Conservation (phyloP, 2,113 vertebrate genomes). For the Xenopus borealis region DNA sequence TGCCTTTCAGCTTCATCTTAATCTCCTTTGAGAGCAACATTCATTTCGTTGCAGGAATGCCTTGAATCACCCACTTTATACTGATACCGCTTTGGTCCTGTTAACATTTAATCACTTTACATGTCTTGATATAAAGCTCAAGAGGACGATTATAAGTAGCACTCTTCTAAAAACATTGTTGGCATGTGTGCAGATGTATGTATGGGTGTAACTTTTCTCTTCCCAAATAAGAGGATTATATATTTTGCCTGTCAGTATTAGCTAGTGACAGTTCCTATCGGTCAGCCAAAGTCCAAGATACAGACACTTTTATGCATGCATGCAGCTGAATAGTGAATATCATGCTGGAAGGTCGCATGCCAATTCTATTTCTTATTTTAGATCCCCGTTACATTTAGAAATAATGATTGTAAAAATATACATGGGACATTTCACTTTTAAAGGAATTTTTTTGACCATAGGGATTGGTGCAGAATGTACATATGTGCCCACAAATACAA, state of each 20-base stretch:
- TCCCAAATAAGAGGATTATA: slow-evolving; percentile 48
- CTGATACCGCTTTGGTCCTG: not conserved
- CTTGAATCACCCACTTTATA: not conserved
- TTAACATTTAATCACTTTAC: slow-evolving; percentile 3
- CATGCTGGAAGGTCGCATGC: slow-evolving; percentile 2
- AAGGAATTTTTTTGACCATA: too few relatives aligned
- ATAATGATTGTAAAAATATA: too few relatives aligned
- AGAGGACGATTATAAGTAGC: slow-evolving; percentile 8
- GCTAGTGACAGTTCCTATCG: slow-evolving; percentile 10
- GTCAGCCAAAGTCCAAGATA: not conserved
- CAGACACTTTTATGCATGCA: slow-evolving; percentile 40
- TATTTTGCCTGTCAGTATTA: slow-evolving; percentile 40
- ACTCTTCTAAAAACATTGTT: not conserved
- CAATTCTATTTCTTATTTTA: slow-evolving; percentile 12
- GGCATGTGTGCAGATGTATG: not conserved
- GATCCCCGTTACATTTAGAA: slow-evolving; percentile 1
- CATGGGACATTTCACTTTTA: too few relatives aligned
- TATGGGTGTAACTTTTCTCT: slow-evolving; percentile 40
- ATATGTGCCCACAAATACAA: too few relatives aligned
- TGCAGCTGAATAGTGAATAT: slow-evolving; percentile 8
- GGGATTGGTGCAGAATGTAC: too few relatives aligned
- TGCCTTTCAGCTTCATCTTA: not conserved
- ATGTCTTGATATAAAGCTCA: slow-evolving; percentile 2
- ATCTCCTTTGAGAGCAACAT: slow-evolving; percentile 2
- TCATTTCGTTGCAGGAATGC: slow-evolving; percentile 9